phyloP scores from a whole-genome alignment of 1,140 invertebrate species.

The Neodiprion virginianus region DNA sequence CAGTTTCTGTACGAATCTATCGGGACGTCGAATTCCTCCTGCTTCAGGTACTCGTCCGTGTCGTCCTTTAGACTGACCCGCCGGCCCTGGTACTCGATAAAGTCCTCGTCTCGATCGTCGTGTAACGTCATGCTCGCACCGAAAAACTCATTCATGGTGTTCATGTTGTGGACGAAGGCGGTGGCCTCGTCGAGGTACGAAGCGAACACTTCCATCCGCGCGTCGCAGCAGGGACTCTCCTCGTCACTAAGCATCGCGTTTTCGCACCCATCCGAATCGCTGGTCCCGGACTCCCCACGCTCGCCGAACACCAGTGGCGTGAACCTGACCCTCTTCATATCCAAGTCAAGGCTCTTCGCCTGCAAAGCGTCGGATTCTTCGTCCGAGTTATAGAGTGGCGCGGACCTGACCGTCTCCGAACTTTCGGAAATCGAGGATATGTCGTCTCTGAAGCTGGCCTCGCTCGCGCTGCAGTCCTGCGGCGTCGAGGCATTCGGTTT shows the following conservation, averaged over 20 bases:
- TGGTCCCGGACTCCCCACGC: slow-evolving; percentile 9
- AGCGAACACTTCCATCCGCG: slow-evolving; percentile 29
- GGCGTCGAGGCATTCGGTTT: not conserved
- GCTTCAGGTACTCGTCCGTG: slow-evolving; percentile 26
- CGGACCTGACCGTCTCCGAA: not conserved
- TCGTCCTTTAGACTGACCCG: slow-evolving; percentile 28
- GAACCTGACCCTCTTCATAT: slow-evolving; percentile 27
- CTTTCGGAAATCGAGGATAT: not conserved
- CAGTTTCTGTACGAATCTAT: slow-evolving; percentile 43
- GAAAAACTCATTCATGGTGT: slow-evolving; percentile 42
- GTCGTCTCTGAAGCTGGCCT: not conserved
- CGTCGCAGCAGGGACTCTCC: slow-evolving; percentile 14
- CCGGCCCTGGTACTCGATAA: slow-evolving; percentile 20
- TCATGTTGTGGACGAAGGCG: slow-evolving; percentile 46
- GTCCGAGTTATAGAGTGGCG: not conserved
- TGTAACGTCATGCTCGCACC: slow-evolving; percentile 24
- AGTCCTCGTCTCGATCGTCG: slow-evolving; percentile 20
- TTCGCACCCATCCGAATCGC: slow-evolving; percentile 23
- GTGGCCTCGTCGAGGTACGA: slow-evolving; percentile 44
- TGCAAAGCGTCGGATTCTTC: not conserved
- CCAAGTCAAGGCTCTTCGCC: not conserved
- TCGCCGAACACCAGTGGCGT: slow-evolving; percentile 10
- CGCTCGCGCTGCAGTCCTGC: not conserved
- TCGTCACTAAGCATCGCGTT: slow-evolving; percentile 12
- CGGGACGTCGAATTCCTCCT: slow-evolving; percentile 24